These are phyloP conservation scores for Eciton burchellii DNA, from an alignment of 1,140 invertebrate species.

Conservation along the genomic window DNA sequence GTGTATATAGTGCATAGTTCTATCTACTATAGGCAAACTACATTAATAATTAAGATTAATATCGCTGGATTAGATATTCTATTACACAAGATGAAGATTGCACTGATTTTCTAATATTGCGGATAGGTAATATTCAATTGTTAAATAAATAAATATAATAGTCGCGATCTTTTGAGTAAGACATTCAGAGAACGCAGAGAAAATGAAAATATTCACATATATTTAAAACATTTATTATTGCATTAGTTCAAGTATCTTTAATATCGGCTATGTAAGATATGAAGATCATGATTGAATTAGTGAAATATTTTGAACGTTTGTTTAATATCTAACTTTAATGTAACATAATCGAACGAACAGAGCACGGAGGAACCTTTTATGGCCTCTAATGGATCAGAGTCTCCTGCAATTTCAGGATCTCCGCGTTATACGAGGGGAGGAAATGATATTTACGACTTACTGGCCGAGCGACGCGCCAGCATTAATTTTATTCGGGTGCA, in stretches of 20 bases:
- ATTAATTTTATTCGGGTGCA: conserved; percentile 46
- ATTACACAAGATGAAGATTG: too few species aligned
- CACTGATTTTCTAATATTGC: too few species aligned
- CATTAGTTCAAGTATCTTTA: not conserved
- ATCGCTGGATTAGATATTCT: not conserved
- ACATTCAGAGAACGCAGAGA: not conserved
- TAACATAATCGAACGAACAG: conserved; percentile 6
- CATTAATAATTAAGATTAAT: conserved; percentile 7
- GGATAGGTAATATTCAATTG: too few species aligned
- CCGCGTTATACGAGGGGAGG: not conserved
- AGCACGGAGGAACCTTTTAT: conserved; percentile 42
- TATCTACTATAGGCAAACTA: conserved; percentile 3
- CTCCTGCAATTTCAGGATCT: conserved; percentile 37
- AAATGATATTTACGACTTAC: conserved; percentile 55
- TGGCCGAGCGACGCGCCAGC: conserved; percentile 35
- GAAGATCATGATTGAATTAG: not conserved
- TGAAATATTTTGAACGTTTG: not conserved
- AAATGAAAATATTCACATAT: conserved; percentile 35
- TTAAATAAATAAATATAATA: too few species aligned
- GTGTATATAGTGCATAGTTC: not conserved
- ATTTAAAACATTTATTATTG: not conserved
- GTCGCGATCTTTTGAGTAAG: not conserved
- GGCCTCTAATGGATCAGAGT: conserved; percentile 48
- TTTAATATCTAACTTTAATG: conserved; percentile 19
- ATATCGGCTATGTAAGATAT: too few species aligned